A percentile compares a stretch with the other conserved stretches of the same genome.
These are phyloP conservation scores for Galbula dea DNA, from an alignment of 2,113 vertebrate species.

Conservation along the genomic window DNA sequence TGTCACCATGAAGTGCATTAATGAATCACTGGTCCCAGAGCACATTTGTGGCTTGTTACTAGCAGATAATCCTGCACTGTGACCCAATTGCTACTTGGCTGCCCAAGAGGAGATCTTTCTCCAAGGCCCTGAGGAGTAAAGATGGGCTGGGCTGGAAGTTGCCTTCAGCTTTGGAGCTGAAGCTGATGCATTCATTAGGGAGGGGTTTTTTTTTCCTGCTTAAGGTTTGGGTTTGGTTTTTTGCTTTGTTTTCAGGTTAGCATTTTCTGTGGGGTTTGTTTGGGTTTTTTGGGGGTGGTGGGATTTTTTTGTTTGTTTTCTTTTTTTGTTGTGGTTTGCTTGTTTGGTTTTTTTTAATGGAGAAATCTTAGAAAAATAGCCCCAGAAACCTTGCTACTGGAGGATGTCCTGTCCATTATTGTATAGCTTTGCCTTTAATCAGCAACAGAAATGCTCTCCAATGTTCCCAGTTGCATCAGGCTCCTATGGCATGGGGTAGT, in stretches of 20 bases:
- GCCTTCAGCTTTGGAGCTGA: slow-evolving; percentile 39
- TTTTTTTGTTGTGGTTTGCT: background rate
- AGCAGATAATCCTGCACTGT: slow-evolving; percentile 65
- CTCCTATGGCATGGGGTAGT: rapidly evolving
- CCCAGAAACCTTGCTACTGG: background rate
- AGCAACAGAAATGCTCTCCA: background rate
- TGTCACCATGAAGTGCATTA: slow-evolving; percentile 66
- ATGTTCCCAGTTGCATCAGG: background rate
- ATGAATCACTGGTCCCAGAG: slow-evolving; percentile 68
- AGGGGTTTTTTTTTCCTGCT: slow-evolving; percentile 10
- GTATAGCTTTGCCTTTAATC: background rate
- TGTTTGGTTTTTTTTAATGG: background rate
- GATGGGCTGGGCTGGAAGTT: slow-evolving; percentile 29
- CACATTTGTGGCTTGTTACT: slow-evolving; percentile 61
- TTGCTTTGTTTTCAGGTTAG: background rate
- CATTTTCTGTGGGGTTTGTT: background rate
- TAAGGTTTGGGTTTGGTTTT: background rate
- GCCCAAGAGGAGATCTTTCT: slow-evolving; percentile 62
- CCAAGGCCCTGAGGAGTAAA: slow-evolving; percentile 25
- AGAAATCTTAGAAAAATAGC: background rate
- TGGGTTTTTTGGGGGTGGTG: background rate
- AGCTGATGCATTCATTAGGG: slow-evolving; percentile 21
- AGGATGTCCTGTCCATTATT: background rate
- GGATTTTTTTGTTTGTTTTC: background rate
- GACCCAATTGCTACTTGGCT: slow-evolving; percentile 67